Evolutionary conservation across 2,888 invertebrate genomes (phyloP).

Genomic region (Zhuqinia jingwanae): DNA sequence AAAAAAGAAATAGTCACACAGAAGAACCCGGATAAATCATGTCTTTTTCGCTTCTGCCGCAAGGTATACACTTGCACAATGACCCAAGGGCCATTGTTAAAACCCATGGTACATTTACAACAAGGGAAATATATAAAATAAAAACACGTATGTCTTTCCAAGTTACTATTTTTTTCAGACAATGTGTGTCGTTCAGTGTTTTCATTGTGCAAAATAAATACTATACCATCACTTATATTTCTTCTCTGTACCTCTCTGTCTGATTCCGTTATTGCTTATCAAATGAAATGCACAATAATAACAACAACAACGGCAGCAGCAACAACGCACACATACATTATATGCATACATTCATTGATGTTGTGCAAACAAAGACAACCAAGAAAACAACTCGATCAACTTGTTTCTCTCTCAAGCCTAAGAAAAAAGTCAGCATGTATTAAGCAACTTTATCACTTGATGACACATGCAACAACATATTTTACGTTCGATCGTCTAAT

Average conservation of each 20-base stretch:
- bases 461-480: not conserved
- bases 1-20: conserved; percentile 15
- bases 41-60: not conserved
- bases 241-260: not conserved
- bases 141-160: no score
- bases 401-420: conserved; percentile 3
- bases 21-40: conserved; percentile 6
- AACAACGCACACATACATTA: no score
- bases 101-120: not conserved
- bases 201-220: not conserved
- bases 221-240: conserved; percentile 13
- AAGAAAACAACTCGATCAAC: conserved; percentile 17
- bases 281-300: conserved; percentile 8
- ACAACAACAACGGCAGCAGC: not conserved
- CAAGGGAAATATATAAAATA: no score
- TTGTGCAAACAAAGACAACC: no score
- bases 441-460: conserved; percentile 26
- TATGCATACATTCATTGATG: no score
- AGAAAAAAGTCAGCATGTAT: conserved; percentile 19
- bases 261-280: not conserved
- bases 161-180: no score
- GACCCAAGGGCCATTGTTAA: not conserved
- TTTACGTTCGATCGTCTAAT: no score
- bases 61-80: conserved; percentile 2
- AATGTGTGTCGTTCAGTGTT: no score